A percentile compares a stretch with the other conserved stretches of the same genome.
Conservation (phyloP, 2,888 invertebrate genomes). For the Trichopoda pennipes region DNA sequence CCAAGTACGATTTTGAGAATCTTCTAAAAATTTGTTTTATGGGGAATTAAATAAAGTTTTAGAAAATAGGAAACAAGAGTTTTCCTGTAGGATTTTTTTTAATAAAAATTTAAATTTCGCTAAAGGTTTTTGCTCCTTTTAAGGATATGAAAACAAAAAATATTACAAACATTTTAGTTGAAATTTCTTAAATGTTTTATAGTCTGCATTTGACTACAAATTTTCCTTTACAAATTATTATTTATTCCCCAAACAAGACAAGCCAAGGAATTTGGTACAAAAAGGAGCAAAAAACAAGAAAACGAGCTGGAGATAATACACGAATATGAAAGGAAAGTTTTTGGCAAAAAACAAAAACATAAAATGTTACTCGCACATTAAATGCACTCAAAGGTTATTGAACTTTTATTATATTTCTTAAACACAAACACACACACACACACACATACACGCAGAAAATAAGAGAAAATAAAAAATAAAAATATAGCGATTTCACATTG, state of each 20-base stretch:
- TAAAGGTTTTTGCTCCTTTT: too few species aligned
- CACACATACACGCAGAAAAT: neutral
- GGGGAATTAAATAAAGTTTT: too few species aligned
- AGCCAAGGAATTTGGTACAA: neutral
- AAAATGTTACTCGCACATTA: neutral
- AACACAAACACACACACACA: too few species aligned
- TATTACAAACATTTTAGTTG: too few species aligned
- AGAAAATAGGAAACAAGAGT: too few species aligned
- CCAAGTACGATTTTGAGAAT: too few species aligned
- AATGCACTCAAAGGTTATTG: neutral
- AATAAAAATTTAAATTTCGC: too few species aligned
- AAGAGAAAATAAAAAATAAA: neutral
- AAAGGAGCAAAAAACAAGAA: neutral
- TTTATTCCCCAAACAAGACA: neutral
- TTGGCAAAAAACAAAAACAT: neutral
- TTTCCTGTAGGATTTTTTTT: too few species aligned
- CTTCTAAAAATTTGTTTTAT: too few species aligned
- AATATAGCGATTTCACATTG: neutral
- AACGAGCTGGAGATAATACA: neutral
- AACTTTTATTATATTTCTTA: neutral
- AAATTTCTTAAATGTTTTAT: too few species aligned
- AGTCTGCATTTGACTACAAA: too few species aligned
- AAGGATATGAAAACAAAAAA: too few species aligned
- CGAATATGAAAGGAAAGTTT: slow-evolving; percentile 14
- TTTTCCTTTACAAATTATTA: neutral